These are phyloP conservation scores for Arrhamphus sclerolepis DNA, from an alignment of 2,797 vertebrate species.

Conservation along the genomic window DNA sequence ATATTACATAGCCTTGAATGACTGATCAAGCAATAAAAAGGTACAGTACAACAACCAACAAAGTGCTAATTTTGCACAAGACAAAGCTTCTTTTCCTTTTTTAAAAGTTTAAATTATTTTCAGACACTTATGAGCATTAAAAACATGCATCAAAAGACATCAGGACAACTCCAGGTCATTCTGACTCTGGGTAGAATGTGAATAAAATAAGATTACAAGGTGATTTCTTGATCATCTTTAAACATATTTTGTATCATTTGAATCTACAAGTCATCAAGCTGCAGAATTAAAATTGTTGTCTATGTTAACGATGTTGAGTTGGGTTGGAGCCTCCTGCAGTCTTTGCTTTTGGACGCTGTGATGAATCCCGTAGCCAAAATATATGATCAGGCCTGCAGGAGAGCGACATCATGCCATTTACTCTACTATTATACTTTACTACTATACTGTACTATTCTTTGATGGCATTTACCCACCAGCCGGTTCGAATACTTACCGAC, in stretches of 20 bases:
- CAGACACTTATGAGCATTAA: constrained; percentile 6
- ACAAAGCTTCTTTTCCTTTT: not conserved
- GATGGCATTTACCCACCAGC: not conserved
- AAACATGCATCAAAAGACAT: not conserved
- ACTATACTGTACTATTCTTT: not conserved
- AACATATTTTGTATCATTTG: not conserved
- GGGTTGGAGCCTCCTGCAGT: constrained; percentile 1
- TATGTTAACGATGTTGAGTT: not conserved
- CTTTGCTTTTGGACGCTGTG: constrained; percentile 74
- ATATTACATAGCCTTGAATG: constrained; percentile 10
- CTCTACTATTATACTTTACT: not conserved
- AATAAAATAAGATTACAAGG: constrained; percentile 19
- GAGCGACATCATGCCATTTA: not conserved
- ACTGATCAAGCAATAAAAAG: constrained; percentile 5
- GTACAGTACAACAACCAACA: constrained; percentile 2
- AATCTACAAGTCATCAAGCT: constrained; percentile 13
- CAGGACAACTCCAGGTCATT: not conserved
- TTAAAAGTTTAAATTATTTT: not conserved
- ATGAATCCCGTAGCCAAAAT: constrained; percentile 81
- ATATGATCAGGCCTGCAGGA: constrained; percentile 79
- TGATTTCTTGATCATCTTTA: constrained; percentile 19
- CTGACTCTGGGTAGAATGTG: not conserved
- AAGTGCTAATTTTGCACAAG: not conserved
- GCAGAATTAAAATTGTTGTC: constrained; percentile 3
- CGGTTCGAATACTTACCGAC: constrained; percentile 24